A percentile compares a stretch with the other conserved stretches of the same genome.
Conservation (phyloP, 1,140 invertebrate genomes). For the Uloborus diversus region DNA sequence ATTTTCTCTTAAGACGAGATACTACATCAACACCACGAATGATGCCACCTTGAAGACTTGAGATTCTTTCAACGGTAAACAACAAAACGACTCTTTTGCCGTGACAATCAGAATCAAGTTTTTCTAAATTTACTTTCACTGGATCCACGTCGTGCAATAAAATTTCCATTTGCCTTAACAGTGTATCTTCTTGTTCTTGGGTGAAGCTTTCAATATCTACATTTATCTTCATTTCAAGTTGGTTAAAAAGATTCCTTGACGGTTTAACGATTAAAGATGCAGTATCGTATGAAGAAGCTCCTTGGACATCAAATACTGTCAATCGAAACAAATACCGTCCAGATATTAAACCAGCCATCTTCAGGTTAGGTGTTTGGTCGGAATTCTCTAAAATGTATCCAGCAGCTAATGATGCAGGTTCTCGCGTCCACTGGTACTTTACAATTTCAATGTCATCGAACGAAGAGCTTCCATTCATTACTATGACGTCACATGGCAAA, state of each 20-base stretch:
- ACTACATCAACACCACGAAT: constrained; percentile 72
- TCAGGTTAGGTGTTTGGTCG: constrained; percentile 75
- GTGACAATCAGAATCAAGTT: constrained; percentile 44
- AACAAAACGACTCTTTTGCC: constrained; percentile 65
- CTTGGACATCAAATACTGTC: constrained; percentile 89
- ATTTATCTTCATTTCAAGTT: constrained; percentile 82
- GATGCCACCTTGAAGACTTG: constrained; percentile 59
- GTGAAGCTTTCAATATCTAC: constrained; percentile 73
- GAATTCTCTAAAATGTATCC: constrained; percentile 80
- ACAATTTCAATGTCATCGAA: constrained; percentile 88
- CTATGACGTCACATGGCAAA: constrained; percentile 78
- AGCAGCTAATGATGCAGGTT: constrained; percentile 81
- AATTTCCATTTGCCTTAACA: constrained; percentile 72
- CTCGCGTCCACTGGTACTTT: constrained; percentile 84
- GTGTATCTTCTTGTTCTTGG: constrained; percentile 76
- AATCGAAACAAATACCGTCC: constrained; percentile 89
- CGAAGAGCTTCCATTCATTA: constrained; percentile 85
- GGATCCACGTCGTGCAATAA: constrained; percentile 73
- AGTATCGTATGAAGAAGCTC: constrained; percentile 79
- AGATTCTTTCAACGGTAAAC: constrained; percentile 67
- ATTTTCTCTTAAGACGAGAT: constrained; percentile 72
- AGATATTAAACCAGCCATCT: constrained; percentile 80
- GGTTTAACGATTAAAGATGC: constrained; percentile 86
- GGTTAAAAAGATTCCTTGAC: constrained; percentile 73
- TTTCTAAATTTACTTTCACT: constrained; percentile 57